A percentile compares a stretch with the other conserved stretches of the same genome.
Conservation (phyloP, 2,113 vertebrate species). For the Colaptes auratus region DNA sequence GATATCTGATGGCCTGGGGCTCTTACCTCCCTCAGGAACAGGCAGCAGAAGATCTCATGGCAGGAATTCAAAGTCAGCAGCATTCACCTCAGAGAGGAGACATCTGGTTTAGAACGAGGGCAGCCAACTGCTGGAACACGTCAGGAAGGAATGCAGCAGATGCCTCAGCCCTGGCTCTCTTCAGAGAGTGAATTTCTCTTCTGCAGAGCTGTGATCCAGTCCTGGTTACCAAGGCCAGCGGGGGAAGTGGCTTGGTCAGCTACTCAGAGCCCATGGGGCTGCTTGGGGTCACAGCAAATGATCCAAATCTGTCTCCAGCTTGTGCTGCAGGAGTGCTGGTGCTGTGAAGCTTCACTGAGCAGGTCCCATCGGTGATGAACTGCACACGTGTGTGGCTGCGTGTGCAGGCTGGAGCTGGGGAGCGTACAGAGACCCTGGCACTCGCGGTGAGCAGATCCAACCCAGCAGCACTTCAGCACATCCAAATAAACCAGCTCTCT, state of each 20-base stretch:
- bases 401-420: not conserved
- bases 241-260: not conserved
- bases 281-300: accelerated
- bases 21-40: not conserved
- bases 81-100: not conserved
- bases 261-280: accelerated
- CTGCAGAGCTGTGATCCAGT: not conserved
- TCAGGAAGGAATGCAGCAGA: not conserved
- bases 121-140: not conserved
- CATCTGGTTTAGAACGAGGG: conserved; percentile 23
- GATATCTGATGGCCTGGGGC: not conserved
- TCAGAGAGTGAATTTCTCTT: conserved; percentile 17
- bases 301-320: not conserved
- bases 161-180: not conserved
- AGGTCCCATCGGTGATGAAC: not conserved
- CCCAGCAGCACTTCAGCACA: not conserved
- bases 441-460: not conserved
- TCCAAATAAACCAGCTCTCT: not conserved
- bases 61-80: not conserved
- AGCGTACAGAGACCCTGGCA: not conserved
- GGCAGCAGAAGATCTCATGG: not conserved
- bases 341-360: not conserved
- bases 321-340: not conserved
- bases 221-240: not conserved
- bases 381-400: not conserved